These are phyloP conservation scores for Molossus molossus DNA, from an alignment of 2,797 vertebrate species.

Conservation along the genomic window DNA sequence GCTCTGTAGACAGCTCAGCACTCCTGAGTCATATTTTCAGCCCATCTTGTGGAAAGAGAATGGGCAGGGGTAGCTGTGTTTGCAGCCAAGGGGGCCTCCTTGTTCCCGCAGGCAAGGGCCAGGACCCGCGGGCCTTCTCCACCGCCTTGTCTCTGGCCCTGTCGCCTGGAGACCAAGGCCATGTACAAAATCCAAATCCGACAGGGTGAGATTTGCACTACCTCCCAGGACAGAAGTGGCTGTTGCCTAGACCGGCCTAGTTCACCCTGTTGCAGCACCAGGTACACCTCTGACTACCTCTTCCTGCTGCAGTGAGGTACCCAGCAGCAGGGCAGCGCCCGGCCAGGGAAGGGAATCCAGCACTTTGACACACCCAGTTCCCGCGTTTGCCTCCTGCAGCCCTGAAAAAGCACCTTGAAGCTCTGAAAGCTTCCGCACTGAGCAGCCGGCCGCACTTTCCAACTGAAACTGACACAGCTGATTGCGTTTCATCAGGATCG, in stretches of 20 bases:
- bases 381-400: slow-evolving; percentile 97
- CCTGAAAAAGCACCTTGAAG: slow-evolving; percentile 96
- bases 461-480: neutral
- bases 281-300: neutral
- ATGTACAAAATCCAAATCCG: neutral
- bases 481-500: too few relatives aligned
- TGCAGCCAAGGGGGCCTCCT: neutral
- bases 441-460: neutral
- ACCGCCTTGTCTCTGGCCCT: neutral
- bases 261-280: neutral
- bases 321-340: neutral
- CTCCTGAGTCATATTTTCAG: neutral
- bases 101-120: neutral
- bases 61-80: neutral
- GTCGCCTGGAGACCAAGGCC: neutral
- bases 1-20: neutral
- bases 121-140: neutral
- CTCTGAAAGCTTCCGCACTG: slow-evolving; percentile 90
- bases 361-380: slow-evolving; percentile 93
- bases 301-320: neutral
- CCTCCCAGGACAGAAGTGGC: neutral
- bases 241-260: neutral
- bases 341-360: neutral
- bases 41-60: neutral
- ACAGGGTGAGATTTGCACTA: neutral